A percentile compares a stretch with the other conserved stretches of the same genome.
phyloP scores from a whole-genome alignment of 1,140 invertebrate species.

The Magallana angulata region DNA sequence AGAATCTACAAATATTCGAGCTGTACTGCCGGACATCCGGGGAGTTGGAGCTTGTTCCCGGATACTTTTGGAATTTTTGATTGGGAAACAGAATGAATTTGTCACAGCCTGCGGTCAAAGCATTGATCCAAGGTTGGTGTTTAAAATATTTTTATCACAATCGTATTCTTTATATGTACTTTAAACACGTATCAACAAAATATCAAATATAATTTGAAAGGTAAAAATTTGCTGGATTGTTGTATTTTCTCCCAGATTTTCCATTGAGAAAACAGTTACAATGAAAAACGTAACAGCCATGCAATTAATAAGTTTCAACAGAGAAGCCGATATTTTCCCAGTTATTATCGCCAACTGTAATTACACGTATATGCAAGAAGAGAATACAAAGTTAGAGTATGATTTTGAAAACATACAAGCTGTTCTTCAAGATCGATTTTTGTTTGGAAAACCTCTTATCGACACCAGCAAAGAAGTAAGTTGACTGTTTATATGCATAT shows the following conservation, averaged over 20 bases:
- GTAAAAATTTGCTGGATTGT: not conserved
- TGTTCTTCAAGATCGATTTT: not conserved
- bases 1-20: not conserved
- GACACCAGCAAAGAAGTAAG: not conserved
- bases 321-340: constrained; percentile 1
- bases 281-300: not conserved
- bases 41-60: not conserved
- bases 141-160: not conserved
- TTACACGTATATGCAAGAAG: constrained; percentile 21
- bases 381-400: not conserved
- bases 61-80: not conserved
- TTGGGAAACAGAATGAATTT: constrained; percentile 16
- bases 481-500: not conserved
- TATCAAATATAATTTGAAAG: too few species aligned
- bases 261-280: not conserved
- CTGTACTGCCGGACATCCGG: not conserved
- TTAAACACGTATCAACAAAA: too few species aligned
- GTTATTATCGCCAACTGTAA: not conserved
- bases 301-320: not conserved
- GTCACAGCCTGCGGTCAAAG: not conserved
- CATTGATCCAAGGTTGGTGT: not conserved
- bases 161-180: not conserved
- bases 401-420: constrained; percentile 16
- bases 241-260: not conserved
- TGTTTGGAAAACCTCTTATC: not conserved